Base-by-base conservation (phyloP, 2,888 invertebrate genomes). In the Rambutsinella grinnellia region DNA sequence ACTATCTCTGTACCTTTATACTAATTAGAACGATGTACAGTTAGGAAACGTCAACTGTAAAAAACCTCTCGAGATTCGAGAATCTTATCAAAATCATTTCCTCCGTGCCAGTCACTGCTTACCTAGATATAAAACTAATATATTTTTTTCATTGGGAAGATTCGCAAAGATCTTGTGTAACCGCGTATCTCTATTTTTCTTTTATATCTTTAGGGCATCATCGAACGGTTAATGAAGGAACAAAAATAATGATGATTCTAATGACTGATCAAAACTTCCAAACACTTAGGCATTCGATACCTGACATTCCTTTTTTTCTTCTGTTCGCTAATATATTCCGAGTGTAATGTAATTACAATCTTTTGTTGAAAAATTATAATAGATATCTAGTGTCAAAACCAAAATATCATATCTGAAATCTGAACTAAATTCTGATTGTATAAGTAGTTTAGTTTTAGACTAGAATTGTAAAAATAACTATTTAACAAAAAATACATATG, bases 301-400 rank as follows among this genome's bases (percentile, higher is more conserved):
- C 71, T 63, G 63, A 71, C 71, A 71, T 71, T 71, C 71, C 71
- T 62, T 27, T 62, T 53, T 36, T 3, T n/a, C 56, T 27, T 57
- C 27, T n/a, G 13, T 57, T 10, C 17, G 57, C 15, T 54, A 21
- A 13, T 10, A 27, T n/a, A 57, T 26, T 54, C 23, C 21, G 10
- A 56, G 6, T 21, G 1, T 10, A 49, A 49, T 13, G 49, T 49
- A 49, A 49, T 54, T 54, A n/a, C n/a, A n/a, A n/a, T n/a, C 49
- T 53, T 21, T 21, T 8, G 23, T n/a, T n/a, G 15, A n/a, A 46
- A 15, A 46, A 46, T 46, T 17, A 17, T n/a, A 46, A 46, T 46
- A 46, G 46, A n/a, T n/a, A n/a, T n/a, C n/a, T n/a, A n/a, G n/a
- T n/a, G n/a, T n/a, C n/a, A n/a, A n/a, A n/a, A n/a, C n/a, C n/a